Evolutionary conservation across 2,113 vertebrate species (phyloP), one percentile per base, ranked within the genome.

Genomic region (Sebastes fasciatus): DNA sequence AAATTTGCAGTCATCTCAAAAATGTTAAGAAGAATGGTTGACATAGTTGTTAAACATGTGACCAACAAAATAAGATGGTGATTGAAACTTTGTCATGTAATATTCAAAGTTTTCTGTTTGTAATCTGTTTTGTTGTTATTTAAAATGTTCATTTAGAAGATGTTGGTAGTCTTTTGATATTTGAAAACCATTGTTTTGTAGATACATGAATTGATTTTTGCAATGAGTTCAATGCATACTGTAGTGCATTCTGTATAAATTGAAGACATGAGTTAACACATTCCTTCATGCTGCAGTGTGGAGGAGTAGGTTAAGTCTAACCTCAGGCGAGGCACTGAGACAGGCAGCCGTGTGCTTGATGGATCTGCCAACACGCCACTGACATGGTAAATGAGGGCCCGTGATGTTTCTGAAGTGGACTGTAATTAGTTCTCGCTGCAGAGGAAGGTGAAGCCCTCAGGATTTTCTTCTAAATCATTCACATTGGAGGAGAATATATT

Each of bases 331-430:
- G 1, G 45, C 13, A 61, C 7, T 23, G 67, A 52, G 26, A 77
- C 46, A 46, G 6, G 23, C 21, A 52, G 51, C 8, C 9, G 52
- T 62, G 19, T 70, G 12, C 40, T 75, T 80, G 78, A 82, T 83
- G 26, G 62, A 52, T 43, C 34, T 54, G 13, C 67, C n/a, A 16
- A 48, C 73, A 21, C 5, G 0, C 34, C 14, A 8, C 14, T 34
- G 54, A 75, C 70, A 70, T 74, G 62, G 14, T 13, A 45, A 62
- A 72, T 79, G 49, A 82, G 75, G 54, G 14, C 14, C 34, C 48
- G 4, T 76, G 74, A 75, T 68, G 70, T 72, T 82, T 81, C 48
- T 79, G 71, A 54, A 63, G 74, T 71, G 65, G 43, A 54, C 55
- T 51, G 62, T 61, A 70, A 78, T 75, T 65, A 76, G 60, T 21